Evolutionary conservation across 64 coral and sea anemone genomes (phyloP).

Genomic region (Stylophora pistillata): DNA sequence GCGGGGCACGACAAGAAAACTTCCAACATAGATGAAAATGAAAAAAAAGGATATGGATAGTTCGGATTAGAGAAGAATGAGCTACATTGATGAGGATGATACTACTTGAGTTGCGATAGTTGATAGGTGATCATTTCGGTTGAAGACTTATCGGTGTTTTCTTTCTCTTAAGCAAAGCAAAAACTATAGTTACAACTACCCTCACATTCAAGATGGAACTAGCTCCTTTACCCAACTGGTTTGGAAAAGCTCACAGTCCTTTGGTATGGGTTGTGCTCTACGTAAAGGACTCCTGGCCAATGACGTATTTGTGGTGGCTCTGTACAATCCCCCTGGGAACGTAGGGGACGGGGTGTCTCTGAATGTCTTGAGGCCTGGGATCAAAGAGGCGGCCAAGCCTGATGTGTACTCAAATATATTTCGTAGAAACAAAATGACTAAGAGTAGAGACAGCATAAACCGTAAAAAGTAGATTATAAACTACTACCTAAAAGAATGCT

Average conservation of each 20-base stretch:
- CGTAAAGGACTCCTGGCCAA: constrained; percentile 73
- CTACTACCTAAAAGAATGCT: no score
- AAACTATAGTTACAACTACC: constrained; percentile 84
- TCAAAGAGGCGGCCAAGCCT: constrained; percentile 16
- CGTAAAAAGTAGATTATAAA: no score
- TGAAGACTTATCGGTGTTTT: neutral
- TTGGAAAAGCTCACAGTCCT: constrained; percentile 58
- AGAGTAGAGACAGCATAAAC: neutral
- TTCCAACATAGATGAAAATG: no score
- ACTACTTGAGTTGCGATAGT: no score
- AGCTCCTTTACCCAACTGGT: constrained; percentile 85
- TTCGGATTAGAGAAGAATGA: no score
- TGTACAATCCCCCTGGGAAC: constrained; percentile 85
- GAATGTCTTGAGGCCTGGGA: constrained; percentile 76
- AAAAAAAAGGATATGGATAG: no score
- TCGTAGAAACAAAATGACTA: constrained; percentile 4
- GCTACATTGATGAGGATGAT: no score
- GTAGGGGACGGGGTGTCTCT: constrained; percentile 52
- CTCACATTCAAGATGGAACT: constrained; percentile 69
- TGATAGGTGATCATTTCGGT: neutral
- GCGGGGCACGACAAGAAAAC: no score
- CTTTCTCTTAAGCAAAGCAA: constrained; percentile 19
- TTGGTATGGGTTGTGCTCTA: constrained; percentile 80
- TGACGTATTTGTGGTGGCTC: constrained; percentile 83
- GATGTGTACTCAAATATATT: constrained; percentile 86